Evolutionary conservation across 2,113 vertebrate genomes (phyloP).

Genomic region (Orycteropus afer): DNA sequence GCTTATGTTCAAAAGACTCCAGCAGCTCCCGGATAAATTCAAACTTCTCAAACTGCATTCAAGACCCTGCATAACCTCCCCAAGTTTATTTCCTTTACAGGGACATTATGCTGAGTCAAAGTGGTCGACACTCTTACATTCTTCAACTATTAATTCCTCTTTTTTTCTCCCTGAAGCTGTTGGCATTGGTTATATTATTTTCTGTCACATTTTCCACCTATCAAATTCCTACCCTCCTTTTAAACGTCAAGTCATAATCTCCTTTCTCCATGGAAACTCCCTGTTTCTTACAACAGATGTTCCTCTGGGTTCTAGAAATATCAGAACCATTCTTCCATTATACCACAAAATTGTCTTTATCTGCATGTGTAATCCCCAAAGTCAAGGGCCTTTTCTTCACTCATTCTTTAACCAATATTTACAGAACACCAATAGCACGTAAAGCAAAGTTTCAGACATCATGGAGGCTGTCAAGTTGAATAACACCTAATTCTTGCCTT

Average conservation of each 20-base stretch:
- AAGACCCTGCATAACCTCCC: neutral
- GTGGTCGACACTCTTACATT: neutral
- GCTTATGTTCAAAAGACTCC: neutral
- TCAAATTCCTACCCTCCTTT: neutral
- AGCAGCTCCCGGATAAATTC: neutral
- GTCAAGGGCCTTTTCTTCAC: neutral
- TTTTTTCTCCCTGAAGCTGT: neutral
- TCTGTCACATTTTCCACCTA: neutral
- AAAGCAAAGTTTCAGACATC: conserved; percentile 30
- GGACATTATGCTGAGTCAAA: neutral
- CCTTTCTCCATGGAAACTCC: neutral
- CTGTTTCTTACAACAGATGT: neutral
- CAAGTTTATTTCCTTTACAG: neutral
- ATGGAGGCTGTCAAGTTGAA: neutral
- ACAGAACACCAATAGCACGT: neutral
- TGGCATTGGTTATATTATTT: neutral
- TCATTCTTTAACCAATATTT: conserved; percentile 50
- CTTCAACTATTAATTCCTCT: neutral
- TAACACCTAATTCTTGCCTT: conserved; percentile 31
- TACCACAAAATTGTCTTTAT: neutral
- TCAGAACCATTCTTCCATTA: neutral
- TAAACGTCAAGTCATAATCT: conserved; percentile 8
- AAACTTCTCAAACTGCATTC: neutral
- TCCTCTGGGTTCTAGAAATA: neutral
- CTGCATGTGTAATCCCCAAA: neutral